Conservation (phyloP, 2,797 vertebrate genomes). For the Neosilurus hyrtlii region DNA sequence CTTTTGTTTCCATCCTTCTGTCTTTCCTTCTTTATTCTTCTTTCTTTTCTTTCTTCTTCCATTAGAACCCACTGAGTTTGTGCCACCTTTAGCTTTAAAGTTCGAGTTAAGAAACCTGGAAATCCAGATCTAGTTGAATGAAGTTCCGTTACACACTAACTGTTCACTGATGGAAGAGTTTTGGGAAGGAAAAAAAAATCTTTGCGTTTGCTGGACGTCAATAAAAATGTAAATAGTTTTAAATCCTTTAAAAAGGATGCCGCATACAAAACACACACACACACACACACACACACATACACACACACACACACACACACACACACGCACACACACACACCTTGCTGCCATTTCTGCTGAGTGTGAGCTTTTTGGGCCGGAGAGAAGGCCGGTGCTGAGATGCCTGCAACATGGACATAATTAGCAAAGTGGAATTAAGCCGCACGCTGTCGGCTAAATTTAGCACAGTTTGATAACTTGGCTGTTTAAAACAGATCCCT, state of each 20-base stretch:
- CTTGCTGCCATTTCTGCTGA: constrained; percentile 33
- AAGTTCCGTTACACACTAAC: neutral
- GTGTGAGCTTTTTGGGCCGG: constrained; percentile 28
- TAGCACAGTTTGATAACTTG: constrained; percentile 61
- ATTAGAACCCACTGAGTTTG: too few relatives aligned
- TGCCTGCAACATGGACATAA: constrained; percentile 70
- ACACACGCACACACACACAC: constrained; percentile 13
- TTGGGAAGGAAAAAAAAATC: too few relatives aligned
- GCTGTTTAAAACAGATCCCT: constrained; percentile 13
- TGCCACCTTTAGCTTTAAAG: too few relatives aligned
- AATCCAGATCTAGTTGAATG: neutral
- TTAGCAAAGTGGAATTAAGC: constrained; percentile 71
- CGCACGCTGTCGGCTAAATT: constrained; percentile 67
- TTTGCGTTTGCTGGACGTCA: neutral
- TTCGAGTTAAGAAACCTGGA: too few relatives aligned
- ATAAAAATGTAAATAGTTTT: neutral
- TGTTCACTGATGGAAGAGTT: neutral
- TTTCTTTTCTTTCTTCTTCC: too few relatives aligned
- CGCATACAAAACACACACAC: constrained; percentile 5
- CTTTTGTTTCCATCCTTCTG: too few relatives aligned
- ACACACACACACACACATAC: neutral
- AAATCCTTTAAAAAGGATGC: neutral
- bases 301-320: constrained; percentile 20
- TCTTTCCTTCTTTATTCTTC: too few relatives aligned
- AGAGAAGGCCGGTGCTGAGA: constrained; percentile 67